phyloP scores from a whole-genome alignment of 2,888 invertebrate species.

The Kuschelorhynchus macadamiae region DNA sequence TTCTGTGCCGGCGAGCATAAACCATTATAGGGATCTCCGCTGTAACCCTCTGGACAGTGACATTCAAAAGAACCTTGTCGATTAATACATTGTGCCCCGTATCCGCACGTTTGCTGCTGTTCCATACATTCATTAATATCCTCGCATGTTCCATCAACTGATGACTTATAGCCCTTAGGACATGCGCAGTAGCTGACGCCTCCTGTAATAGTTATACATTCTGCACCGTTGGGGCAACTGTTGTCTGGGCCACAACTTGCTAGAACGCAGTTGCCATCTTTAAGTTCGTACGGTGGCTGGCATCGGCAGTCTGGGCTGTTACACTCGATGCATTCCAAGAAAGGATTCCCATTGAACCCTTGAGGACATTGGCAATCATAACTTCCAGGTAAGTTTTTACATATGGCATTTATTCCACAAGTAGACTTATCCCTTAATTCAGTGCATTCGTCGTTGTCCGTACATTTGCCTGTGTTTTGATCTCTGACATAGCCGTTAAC shows the following conservation, averaged over 20 bases:
- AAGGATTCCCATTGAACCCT: constrained; percentile 92
- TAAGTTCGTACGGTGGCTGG: constrained; percentile 87
- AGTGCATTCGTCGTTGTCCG: constrained; percentile 89
- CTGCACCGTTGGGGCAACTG: constrained; percentile 88
- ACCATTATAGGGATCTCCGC: constrained; percentile 86
- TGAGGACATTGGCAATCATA: constrained; percentile 93
- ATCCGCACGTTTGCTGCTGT: constrained; percentile 83
- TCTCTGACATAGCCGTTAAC: constrained; percentile 89
- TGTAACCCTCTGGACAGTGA: constrained; percentile 84
- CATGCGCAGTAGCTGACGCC: constrained; percentile 95
- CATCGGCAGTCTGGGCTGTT: constrained; percentile 88
- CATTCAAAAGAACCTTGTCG: constrained; percentile 84
- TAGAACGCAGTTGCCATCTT: constrained; percentile 85
- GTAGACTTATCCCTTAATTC: constrained; percentile 81
- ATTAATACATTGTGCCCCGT: constrained; percentile 90
- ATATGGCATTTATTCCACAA: constrained; percentile 91
- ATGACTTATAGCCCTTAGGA: constrained; percentile 86
- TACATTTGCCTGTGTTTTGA: constrained; percentile 80
- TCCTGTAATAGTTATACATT: constrained; percentile 91
- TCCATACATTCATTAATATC: constrained; percentile 89
- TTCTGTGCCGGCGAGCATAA: constrained; percentile 87
- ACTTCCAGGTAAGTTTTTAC: constrained; percentile 93
- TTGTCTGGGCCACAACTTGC: constrained; percentile 87
- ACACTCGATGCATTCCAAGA: constrained; percentile 84
- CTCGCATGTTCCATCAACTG: constrained; percentile 84